phyloP scores from a whole-genome alignment of 2,888 invertebrate species.

The Sinopyrophorus schimmeli region DNA sequence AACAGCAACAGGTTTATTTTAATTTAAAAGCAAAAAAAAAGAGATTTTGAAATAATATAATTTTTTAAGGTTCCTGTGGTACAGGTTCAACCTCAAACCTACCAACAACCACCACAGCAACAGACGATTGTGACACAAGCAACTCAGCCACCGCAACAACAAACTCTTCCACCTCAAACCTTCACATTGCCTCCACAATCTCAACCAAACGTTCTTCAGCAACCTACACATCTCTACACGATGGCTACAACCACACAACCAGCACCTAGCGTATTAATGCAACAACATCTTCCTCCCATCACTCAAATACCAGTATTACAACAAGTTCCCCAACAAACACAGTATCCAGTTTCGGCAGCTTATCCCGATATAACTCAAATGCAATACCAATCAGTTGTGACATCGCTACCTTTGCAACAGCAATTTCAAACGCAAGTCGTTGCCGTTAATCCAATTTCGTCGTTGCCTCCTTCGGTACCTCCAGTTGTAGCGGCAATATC shows the following conservation, averaged over 20 bases:
- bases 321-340: background rate
- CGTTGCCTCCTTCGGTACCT: too few relatives aligned
- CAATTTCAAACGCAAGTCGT: constrained; percentile 16
- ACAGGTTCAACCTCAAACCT: constrained; percentile 15
- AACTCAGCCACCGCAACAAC: constrained; percentile 27
- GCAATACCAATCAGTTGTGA: constrained; percentile 1
- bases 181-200: constrained; percentile 11
- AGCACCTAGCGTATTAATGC: constrained; percentile 5
- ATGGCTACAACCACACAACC: background rate
- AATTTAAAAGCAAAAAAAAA: too few relatives aligned
- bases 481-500: constrained; percentile 10
- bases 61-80: constrained; percentile 4
- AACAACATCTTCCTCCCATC: constrained; percentile 9
- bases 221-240: background rate
- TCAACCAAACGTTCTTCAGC: constrained; percentile 1
- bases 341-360: background rate
- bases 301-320: constrained; percentile 7
- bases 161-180: constrained; percentile 8
- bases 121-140: constrained; percentile 11
- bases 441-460: constrained; percentile 14
- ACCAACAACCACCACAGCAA: constrained; percentile 6
- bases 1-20: too few relatives aligned
- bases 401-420: constrained; percentile 18
- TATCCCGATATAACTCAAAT: background rate
- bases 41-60: too few relatives aligned